Conservation (phyloP, 2,113 vertebrate genomes). For the Pygoscelis adeliae region DNA sequence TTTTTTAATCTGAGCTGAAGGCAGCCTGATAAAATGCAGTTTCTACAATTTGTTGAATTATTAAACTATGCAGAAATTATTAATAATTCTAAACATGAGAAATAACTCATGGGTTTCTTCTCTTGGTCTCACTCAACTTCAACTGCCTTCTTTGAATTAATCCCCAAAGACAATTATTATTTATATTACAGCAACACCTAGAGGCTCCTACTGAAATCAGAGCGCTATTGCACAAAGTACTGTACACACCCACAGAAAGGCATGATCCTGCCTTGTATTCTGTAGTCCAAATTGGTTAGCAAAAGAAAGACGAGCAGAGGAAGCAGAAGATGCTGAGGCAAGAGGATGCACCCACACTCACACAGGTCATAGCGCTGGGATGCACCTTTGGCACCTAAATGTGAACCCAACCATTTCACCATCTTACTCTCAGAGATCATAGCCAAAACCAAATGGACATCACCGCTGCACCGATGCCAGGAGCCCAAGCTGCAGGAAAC, state of each 20-base stretch:
- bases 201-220: slow-evolving; percentile 26
- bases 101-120: neutral
- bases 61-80: slow-evolving; percentile 67
- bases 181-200: slow-evolving; percentile 60
- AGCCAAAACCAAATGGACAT: neutral
- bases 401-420: neutral
- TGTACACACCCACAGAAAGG: neutral
- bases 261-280: neutral
- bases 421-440: neutral
- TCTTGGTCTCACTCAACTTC: slow-evolving; percentile 33
- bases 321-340: neutral
- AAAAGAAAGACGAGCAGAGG: neutral
- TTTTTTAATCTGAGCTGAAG: neutral
- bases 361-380: neutral
- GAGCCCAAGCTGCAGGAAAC: neutral
- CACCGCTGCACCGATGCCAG: fast-evolving
- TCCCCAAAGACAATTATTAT: slow-evolving; percentile 25
- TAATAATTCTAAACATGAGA: slow-evolving; percentile 48
- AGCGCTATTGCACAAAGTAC: neutral
- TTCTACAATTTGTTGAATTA: slow-evolving; percentile 68
- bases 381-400: fast-evolving
- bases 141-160: slow-evolving; percentile 29
- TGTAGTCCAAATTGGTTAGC: neutral
- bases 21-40: slow-evolving; percentile 32
- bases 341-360: fast-evolving